Conservation (phyloP, 2,888 invertebrate genomes). For the Tridacna crocea region DNA sequence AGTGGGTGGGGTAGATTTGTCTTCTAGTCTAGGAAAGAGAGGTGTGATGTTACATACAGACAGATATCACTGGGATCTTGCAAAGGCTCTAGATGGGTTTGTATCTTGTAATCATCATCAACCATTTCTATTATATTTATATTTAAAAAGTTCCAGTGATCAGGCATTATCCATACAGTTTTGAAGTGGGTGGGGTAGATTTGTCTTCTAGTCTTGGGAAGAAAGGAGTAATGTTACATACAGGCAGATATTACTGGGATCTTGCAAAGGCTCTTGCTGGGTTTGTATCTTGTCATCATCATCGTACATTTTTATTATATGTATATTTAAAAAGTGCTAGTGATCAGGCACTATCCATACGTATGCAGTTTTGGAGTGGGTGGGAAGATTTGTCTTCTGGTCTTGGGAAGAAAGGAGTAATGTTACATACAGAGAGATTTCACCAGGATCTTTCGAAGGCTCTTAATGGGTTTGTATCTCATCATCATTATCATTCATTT, state of each 20-base stretch:
- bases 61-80: constrained; percentile 73
- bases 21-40: constrained; percentile 58
- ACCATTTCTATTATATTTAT: no score
- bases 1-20: constrained; percentile 65
- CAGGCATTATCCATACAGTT: constrained; percentile 74
- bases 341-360: constrained; percentile 74
- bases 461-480: constrained; percentile 68
- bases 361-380: constrained; percentile 74
- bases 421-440: constrained; percentile 78
- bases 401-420: constrained; percentile 69
- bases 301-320: no score
- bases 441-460: constrained; percentile 69
- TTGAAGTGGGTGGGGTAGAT: constrained; percentile 71
- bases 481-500: no score
- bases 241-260: constrained; percentile 76
- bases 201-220: constrained; percentile 52
- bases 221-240: constrained; percentile 75
- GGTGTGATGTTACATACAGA: constrained; percentile 78
- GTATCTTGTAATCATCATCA: constrained; percentile 30
- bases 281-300: constrained; percentile 61
- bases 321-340: constrained; percentile 76
- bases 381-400: constrained; percentile 57
- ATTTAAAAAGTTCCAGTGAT: constrained; percentile 75
- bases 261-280: constrained; percentile 67
- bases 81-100: constrained; percentile 70